phyloP scores from a whole-genome alignment of 2,797 vertebrate species.

The Fundulus diaphanus region DNA sequence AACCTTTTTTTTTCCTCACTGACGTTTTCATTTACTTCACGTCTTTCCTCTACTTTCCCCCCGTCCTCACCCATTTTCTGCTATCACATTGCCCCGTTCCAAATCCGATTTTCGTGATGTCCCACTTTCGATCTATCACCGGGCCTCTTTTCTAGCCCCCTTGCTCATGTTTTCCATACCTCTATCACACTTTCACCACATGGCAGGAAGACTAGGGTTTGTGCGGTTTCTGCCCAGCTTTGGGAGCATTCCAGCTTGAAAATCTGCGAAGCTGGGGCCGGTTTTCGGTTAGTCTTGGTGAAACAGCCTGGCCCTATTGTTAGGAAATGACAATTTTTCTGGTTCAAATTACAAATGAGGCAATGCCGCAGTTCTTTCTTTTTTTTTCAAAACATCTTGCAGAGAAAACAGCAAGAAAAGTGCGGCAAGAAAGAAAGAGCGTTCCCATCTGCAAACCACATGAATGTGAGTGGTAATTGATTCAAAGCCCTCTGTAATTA shows the following conservation, averaged over 20 bases:
- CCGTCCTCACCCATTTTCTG: constrained; percentile 38
- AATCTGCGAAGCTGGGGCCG: constrained; percentile 50
- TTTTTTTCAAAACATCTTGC: constrained; percentile 48
- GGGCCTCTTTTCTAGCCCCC: constrained; percentile 25
- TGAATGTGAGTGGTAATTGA: constrained; percentile 74
- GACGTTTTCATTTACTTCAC: constrained; percentile 37
- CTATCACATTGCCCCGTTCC: constrained; percentile 37
- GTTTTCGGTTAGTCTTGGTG: constrained; percentile 56
- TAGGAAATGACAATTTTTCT: constrained; percentile 77
- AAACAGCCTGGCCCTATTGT: constrained; percentile 57
- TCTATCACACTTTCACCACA: constrained; percentile 67
- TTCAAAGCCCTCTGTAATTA: constrained; percentile 75
- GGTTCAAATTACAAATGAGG: constrained; percentile 84
- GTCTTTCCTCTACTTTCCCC: constrained; percentile 46
- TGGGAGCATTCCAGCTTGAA: constrained; percentile 55
- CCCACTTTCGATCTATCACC: constrained; percentile 36
- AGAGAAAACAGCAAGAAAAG: constrained; percentile 64
- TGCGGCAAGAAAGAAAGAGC: constrained; percentile 31
- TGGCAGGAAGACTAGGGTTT: constrained; percentile 65
- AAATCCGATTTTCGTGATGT: constrained; percentile 36
- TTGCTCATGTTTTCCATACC: constrained; percentile 63
- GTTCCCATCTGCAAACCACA: constrained; percentile 77
- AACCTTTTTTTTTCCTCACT: constrained; percentile 39
- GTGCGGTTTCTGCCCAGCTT: constrained; percentile 64
- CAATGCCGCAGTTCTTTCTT: constrained; percentile 63